phyloP scores from a whole-genome alignment of 2,797 vertebrate species.

The Peromyscus melanophrys region DNA sequence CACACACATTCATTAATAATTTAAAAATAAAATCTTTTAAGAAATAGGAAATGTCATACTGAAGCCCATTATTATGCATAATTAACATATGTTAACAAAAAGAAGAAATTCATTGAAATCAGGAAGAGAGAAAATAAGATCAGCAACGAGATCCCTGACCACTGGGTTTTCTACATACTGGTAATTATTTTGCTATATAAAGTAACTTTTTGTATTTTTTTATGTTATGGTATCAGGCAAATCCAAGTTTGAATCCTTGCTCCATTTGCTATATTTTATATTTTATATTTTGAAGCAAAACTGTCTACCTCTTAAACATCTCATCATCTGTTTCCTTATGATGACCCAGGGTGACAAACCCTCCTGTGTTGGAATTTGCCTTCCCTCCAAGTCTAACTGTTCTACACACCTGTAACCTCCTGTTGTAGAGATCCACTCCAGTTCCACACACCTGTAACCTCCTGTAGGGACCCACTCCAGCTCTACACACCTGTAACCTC shows the following conservation, averaged over 20 bases:
- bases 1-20: background rate
- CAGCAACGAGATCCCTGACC: background rate
- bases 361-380: background rate
- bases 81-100: background rate
- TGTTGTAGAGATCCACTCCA: background rate
- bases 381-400: background rate
- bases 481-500: background rate
- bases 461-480: background rate
- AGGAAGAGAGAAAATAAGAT: conserved; percentile 17
- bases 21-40: background rate
- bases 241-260: conserved; percentile 9
- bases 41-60: background rate
- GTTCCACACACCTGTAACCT: background rate
- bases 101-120: background rate
- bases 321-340: background rate
- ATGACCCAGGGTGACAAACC: background rate
- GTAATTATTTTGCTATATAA: background rate
- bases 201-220: background rate
- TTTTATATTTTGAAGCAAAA: background rate
- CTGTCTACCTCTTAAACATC: background rate
- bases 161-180: background rate
- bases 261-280: background rate
- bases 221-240: background rate
- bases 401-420: background rate
- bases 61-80: background rate